These are phyloP conservation scores for Pantherophis vulpinus DNA, from an alignment of 2,797 vertebrate genomes.

Conservation along the genomic window DNA sequence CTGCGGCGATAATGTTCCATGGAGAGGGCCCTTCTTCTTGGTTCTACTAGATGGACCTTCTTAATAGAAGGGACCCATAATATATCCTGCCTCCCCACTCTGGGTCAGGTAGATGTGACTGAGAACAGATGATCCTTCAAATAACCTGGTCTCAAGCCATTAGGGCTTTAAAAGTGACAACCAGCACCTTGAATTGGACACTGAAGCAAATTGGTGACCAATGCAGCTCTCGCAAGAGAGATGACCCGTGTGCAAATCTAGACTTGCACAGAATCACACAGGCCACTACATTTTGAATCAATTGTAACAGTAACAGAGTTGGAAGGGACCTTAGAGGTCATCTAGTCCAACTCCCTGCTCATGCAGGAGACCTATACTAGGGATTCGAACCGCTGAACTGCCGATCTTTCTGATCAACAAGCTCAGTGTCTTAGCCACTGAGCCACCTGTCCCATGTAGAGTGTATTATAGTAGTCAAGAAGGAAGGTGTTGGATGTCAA, in stretches of 20 bases:
- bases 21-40: neutral
- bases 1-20: neutral
- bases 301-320: neutral
- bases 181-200: neutral
- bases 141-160: neutral
- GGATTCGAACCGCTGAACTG: too few species aligned
- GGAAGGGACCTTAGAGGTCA: too few species aligned
- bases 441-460: neutral
- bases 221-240: neutral
- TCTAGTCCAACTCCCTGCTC: too few species aligned
- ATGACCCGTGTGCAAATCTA: neutral
- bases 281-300: neutral
- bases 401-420: too few species aligned
- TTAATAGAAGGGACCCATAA: neutral
- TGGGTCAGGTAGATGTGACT: neutral
- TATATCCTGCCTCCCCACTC: neutral
- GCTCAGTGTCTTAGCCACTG: too few species aligned
- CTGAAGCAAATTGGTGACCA: neutral
- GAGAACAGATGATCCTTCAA: neutral
- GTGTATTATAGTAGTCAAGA: neutral
- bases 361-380: too few species aligned
- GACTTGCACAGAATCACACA: neutral
- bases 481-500: neutral
- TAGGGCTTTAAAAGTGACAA: neutral
- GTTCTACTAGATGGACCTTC: neutral